Evolutionary conservation across 2,888 invertebrate genomes (phyloP).

Genomic region (Lepidocyrtinus sp.): DNA sequence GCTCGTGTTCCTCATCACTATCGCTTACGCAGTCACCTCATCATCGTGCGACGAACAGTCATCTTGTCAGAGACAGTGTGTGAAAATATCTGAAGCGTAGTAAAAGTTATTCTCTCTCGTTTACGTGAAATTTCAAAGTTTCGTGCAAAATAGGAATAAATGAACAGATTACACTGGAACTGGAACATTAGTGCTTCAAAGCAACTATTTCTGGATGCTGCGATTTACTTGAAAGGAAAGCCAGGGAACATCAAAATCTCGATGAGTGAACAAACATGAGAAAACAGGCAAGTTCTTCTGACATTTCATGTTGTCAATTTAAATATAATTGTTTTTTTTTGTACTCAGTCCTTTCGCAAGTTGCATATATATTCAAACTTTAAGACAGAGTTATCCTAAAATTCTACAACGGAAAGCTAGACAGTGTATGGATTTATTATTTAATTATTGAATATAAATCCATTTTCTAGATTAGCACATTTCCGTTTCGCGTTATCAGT

Average conservation of each 20-base stretch:
- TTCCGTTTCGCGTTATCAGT: constrained; percentile 1
- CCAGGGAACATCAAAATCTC: too few relatives aligned
- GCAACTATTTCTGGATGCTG: neutral
- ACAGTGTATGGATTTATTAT: too few relatives aligned
- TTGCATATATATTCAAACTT: too few relatives aligned
- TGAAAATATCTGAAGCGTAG: constrained; percentile 14
- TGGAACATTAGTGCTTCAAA: neutral
- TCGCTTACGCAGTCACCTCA: constrained; percentile 5
- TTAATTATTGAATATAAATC: too few relatives aligned
- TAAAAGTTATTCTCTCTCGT: neutral
- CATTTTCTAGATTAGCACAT: neutral
- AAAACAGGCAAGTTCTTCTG: too few relatives aligned
- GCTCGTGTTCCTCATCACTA: constrained; percentile 6
- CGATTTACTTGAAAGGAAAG: too few relatives aligned
- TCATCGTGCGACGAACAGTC: constrained; percentile 9
- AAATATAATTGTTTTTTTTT: too few relatives aligned
- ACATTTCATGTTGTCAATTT: too few relatives aligned
- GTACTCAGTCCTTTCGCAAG: too few relatives aligned
- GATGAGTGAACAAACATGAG: too few relatives aligned
- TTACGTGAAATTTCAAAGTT: neutral
- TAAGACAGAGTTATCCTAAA: too few relatives aligned
- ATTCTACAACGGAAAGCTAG: too few relatives aligned
- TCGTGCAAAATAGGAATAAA: neutral
- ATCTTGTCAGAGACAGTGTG: constrained; percentile 16
- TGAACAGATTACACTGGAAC: neutral